A percentile compares a stretch with the other conserved stretches of the same genome.
phyloP scores from a whole-genome alignment of 1,140 invertebrate genomes.

The Drosophila mauritiana region DNA sequence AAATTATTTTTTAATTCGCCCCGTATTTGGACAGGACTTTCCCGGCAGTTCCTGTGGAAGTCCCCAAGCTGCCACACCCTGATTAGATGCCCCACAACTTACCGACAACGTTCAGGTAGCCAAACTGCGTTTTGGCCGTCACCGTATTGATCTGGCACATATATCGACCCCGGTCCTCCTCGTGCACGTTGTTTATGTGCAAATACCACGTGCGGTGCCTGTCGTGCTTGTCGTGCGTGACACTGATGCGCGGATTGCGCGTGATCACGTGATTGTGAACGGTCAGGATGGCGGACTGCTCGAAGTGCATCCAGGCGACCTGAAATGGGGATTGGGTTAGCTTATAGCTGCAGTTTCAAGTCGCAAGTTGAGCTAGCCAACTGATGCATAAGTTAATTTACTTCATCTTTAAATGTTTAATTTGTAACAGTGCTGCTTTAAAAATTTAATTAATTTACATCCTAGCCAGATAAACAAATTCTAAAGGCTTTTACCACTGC shows the following conservation, averaged over 20 bases:
- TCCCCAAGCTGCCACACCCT: constrained; percentile 18
- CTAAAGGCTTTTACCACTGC: constrained; percentile 6
- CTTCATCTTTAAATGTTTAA: too few relatives aligned
- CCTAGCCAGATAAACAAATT: not conserved
- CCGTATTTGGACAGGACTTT: constrained; percentile 70
- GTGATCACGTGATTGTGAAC: constrained; percentile 97
- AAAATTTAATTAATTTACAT: not conserved
- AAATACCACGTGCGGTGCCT: constrained; percentile 95
- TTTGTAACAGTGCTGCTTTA: too few relatives aligned
- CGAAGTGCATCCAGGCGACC: constrained; percentile 98
- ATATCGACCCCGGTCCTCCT: constrained; percentile 95
- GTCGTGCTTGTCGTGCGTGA: constrained; percentile 91
- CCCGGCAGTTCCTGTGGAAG: not conserved
- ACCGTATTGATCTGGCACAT: constrained; percentile 99
- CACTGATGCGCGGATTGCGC: constrained; percentile 94
- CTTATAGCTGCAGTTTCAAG: not conserved
- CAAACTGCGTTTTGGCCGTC: constrained; percentile 95
- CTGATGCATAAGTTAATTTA: too few relatives aligned
- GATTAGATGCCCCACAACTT: constrained; percentile 85
- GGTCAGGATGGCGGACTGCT: constrained; percentile 96
- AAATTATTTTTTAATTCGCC: constrained; percentile 78
- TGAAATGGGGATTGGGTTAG: constrained; percentile 85
- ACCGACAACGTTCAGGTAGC: constrained; percentile 97
- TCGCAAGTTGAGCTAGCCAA: not conserved
- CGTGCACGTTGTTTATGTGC: constrained; percentile 95